Conservation (phyloP, 2,113 vertebrate species). For the Candoia aspera region DNA sequence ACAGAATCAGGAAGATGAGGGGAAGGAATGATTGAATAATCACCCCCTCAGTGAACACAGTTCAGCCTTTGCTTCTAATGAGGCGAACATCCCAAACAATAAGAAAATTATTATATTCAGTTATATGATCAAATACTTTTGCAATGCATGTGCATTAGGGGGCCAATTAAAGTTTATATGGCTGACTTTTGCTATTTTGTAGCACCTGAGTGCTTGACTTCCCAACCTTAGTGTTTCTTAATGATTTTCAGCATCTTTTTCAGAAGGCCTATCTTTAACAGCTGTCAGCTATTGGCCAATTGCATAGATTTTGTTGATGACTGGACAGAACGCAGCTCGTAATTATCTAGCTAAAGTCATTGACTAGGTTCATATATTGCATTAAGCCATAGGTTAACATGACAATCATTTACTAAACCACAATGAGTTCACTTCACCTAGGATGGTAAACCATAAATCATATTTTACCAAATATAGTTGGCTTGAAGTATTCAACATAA, state of each 20-base stretch:
- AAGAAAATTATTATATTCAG: constrained; percentile 18
- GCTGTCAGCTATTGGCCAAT: too few species aligned
- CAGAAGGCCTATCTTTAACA: constrained; percentile 8
- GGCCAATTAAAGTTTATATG: constrained; percentile 4
- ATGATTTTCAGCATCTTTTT: constrained; percentile 1
- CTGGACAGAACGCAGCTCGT: neutral
- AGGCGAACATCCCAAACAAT: constrained; percentile 15
- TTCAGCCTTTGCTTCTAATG: constrained; percentile 9
- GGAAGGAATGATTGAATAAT: neutral
- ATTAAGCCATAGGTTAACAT: too few species aligned
- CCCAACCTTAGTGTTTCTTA: neutral
- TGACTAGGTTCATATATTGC: neutral
- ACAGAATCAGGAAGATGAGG: constrained; percentile 12
- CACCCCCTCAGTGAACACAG: constrained; percentile 4
- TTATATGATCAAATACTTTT: constrained; percentile 13
- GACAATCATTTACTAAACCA: too few species aligned
- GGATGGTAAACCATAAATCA: too few species aligned
- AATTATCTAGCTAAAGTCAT: neutral
- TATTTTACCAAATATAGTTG: too few species aligned
- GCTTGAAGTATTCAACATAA: too few species aligned
- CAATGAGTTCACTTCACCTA: too few species aligned
- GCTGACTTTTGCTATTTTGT: neutral
- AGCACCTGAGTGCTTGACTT: constrained; percentile 9
- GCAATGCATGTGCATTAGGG: neutral
- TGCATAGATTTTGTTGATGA: neutral